A percentile compares a stretch with the other conserved stretches of the same genome.
These are phyloP conservation scores for Phoenicopterus ruber DNA, from an alignment of 2,113 vertebrate genomes.

Conservation along the genomic window DNA sequence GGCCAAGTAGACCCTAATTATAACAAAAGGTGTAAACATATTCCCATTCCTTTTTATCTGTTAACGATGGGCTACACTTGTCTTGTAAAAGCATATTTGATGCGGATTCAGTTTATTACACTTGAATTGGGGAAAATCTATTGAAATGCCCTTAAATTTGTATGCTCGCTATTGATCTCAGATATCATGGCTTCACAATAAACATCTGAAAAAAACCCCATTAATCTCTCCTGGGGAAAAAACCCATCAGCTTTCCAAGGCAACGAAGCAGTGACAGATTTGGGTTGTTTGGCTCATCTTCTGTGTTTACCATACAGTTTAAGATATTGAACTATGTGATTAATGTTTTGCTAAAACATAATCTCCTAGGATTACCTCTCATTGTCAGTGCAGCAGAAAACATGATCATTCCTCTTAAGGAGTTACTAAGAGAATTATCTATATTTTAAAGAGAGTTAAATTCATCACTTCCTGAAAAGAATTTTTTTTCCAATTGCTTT, in stretches of 20 bases:
- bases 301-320: slow-evolving; percentile 26
- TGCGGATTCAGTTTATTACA: not conserved
- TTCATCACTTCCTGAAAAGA: slow-evolving; percentile 35
- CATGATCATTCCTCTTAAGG: slow-evolving; percentile 19
- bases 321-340: slow-evolving; percentile 34
- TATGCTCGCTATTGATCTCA: not conserved
- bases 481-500: slow-evolving; percentile 1
- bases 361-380: slow-evolving; percentile 36
- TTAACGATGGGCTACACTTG: not conserved
- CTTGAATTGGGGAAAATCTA: not conserved
- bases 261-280: not conserved
- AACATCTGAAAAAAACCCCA: not conserved
- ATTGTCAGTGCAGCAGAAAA: slow-evolving; percentile 41
- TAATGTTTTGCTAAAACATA: slow-evolving; percentile 49
- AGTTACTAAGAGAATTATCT: slow-evolving; percentile 12
- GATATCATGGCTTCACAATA: not conserved
- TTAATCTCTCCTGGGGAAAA: not conserved
- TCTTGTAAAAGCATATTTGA: not conserved
- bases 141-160: not conserved
- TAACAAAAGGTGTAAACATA: not conserved
- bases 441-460: slow-evolving; percentile 30
- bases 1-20: not conserved
- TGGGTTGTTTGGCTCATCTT: slow-evolving; percentile 7
- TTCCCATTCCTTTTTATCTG: not conserved
- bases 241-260: not conserved